Conservation (phyloP, 2,113 vertebrate genomes). For the Pachycephala philippinensis region DNA sequence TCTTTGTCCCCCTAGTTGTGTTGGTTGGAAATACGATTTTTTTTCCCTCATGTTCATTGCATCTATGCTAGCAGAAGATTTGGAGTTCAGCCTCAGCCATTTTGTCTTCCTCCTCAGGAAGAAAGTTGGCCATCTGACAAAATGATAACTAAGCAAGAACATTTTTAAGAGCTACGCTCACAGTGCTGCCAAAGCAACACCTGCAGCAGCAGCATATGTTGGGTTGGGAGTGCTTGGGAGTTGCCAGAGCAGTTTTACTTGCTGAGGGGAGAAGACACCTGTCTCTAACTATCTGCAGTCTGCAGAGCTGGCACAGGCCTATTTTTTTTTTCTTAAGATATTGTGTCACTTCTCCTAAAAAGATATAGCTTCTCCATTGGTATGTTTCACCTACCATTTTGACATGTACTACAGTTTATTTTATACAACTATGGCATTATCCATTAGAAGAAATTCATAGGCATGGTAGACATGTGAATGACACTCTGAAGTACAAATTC, state of each 20-base stretch:
- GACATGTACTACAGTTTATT: background rate
- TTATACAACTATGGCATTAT: background rate
- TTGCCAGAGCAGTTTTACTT: background rate
- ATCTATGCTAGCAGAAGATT: background rate
- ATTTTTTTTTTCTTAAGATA: background rate
- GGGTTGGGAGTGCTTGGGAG: background rate
- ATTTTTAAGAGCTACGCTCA: background rate
- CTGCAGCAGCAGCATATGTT: background rate
- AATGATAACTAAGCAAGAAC: background rate
- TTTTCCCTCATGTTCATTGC: rapidly evolving
- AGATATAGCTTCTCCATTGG: background rate
- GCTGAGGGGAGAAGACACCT: background rate
- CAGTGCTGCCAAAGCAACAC: background rate
- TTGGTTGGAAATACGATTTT: background rate
- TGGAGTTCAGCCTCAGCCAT: background rate
- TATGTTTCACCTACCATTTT: background rate
- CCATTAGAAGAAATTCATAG: background rate
- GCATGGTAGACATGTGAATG: background rate
- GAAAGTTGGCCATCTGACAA: background rate
- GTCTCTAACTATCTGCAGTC: background rate
- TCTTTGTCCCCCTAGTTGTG: background rate
- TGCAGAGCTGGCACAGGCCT: background rate
- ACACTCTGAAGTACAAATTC: background rate
- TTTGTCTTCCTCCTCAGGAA: background rate
- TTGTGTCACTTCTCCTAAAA: background rate